Evolutionary conservation across 2,888 invertebrate genomes (phyloP), one percentile per base, ranked within the genome.

Genomic region (Calliphora vomitoria): DNA sequence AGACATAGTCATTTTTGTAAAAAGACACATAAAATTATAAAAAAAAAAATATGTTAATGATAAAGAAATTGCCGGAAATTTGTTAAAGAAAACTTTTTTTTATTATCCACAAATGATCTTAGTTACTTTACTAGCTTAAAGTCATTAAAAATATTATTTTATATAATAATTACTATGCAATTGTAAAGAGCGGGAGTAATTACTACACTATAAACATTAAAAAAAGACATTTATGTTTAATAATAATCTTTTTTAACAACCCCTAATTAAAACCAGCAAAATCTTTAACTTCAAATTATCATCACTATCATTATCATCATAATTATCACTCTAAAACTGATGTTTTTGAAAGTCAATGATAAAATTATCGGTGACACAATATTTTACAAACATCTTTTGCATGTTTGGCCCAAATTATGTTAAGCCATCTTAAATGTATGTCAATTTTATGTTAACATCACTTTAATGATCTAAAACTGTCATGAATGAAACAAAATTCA

Each of bases 31-130:
- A 44, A 11, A 11, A 10, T 44, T 10, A 44, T 66, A 31, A 64
- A 18, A 11, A 55, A 76, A 31, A 74, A 47, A n/a, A 64, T 8
- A 75, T 53, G 38, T 74, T 69, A 62, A 44, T 78, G 76, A 71
- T n/a, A 35, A 62, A 71, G 8, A 74, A 79, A 72, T 84, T 79
- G 58, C 72, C 78, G 78, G 84, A 80, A 79, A 74, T 74, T 79
- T 74, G 44, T 72, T 18, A 55, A 11, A 71, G 71, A 2, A 53
- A 5, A 47, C 35, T n/a, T 76, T 72, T 47, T 58, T 47, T 69
- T 25, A 13, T 75, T n/a, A 8, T 53, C 25, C 69, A 47, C 13
- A 60, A 75, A 74, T 15, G 15, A 18, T 20, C 15, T 71, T 47
- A 44, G 47, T 60, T 82, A 66, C 81, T 82, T 60, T 82, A 66